Evolutionary conservation across 2,888 invertebrate genomes (phyloP), one percentile per base, ranked within the genome.

Genomic region (Sphecodes monilicornis): DNA sequence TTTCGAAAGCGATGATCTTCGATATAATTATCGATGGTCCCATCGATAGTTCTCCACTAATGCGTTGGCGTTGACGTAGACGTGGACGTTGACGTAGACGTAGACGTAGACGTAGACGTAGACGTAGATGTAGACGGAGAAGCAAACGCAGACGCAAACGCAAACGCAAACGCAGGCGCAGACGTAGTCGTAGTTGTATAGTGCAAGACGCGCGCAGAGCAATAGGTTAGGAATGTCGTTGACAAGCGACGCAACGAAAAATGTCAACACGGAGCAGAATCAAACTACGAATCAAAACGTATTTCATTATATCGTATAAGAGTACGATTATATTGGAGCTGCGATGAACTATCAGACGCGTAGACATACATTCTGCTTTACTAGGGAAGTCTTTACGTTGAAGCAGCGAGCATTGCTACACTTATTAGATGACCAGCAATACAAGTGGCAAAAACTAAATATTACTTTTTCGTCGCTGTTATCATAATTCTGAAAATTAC

Each of bases 151-250:
- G n/a, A n/a, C n/a, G n/a, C n/a, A n/a, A n/a, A n/a, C n/a, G n/a
- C n/a, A n/a, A n/a, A n/a, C n/a, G n/a, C n/a, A n/a, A n/a, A n/a
- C n/a, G n/a, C n/a, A n/a, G n/a, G n/a, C n/a, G n/a, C n/a, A n/a
- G n/a, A n/a, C n/a, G n/a, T n/a, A n/a, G n/a, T n/a, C n/a, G n/a
- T n/a, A n/a, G n/a, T 50, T 10, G n/a, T 54, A n/a, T n/a, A 22
- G 39, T 22, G 46, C 26, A 64, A 50, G 39, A 39, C 39, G 69
- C 26, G n/a, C 22, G 41, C n/a, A 54, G 41, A 64, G n/a, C 29
- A 32, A 82, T 75, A 75, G 82, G 75, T 82, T 82, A 75, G 64
- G 70, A 74, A 76, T 66, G 11, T 22, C 50, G n/a, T 54, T 32
- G 41, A 71, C 10, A 22, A 29, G 54, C 11, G 13, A 71, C 2